Conservation (phyloP, 2,888 invertebrate species). For the Drosophila atripex region DNA sequence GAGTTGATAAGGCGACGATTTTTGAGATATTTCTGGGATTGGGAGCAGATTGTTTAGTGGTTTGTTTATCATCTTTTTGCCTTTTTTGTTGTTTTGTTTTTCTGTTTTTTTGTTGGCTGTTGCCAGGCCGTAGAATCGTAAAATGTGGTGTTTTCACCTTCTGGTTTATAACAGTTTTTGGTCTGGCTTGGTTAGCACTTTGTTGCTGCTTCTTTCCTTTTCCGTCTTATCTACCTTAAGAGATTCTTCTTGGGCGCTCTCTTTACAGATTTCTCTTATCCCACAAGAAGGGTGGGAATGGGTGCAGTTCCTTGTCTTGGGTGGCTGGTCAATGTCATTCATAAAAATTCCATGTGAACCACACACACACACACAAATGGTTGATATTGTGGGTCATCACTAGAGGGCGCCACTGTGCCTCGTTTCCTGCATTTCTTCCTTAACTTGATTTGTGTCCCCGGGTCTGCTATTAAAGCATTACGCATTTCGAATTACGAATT, state of each 20-base stretch:
- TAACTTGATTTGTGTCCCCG: slow-evolving; percentile 55
- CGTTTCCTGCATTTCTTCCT: slow-evolving; percentile 10
- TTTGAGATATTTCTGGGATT: slow-evolving; percentile 21
- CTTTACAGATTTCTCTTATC: background rate
- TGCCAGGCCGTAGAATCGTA: slow-evolving; percentile 40
- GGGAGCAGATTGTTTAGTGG: slow-evolving; percentile 23
- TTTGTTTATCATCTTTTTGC: slow-evolving; percentile 21
- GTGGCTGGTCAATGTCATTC: slow-evolving; percentile 69
- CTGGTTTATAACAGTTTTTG: slow-evolving; percentile 45
- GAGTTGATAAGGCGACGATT: slow-evolving; percentile 24
- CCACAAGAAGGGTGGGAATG: no score
- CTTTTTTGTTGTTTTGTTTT: background rate
- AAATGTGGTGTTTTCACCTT: slow-evolving; percentile 29
- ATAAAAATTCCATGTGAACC: slow-evolving; percentile 63
- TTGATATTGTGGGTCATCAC: slow-evolving; percentile 63
- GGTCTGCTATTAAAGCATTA: slow-evolving; percentile 62
- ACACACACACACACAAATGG: background rate
- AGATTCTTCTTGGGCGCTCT: slow-evolving; percentile 5
- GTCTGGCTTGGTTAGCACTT: slow-evolving; percentile 29
- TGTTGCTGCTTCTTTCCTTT: slow-evolving; percentile 7
- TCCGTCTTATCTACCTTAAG: slow-evolving; percentile 7
- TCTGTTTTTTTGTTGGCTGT: slow-evolving; percentile 5
- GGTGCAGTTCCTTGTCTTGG: slow-evolving; percentile 24
- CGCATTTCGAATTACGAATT: slow-evolving; percentile 4
- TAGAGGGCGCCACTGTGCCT: slow-evolving; percentile 57